phyloP scores from a whole-genome alignment of 2,888 invertebrate genomes.

The Plemyria rubiginata region DNA sequence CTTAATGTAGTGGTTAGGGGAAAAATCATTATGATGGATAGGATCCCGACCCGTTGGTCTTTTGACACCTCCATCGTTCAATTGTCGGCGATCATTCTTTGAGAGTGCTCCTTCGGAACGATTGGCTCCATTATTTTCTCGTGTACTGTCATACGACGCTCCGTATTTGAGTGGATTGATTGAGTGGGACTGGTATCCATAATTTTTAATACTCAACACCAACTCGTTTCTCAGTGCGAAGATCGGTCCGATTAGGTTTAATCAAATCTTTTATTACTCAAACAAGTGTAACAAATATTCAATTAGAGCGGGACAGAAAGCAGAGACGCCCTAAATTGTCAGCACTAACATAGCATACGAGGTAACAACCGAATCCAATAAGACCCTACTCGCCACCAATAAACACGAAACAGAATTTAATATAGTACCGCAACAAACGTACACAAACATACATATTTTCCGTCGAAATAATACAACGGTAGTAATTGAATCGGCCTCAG shows the following conservation, averaged over 20 bases:
- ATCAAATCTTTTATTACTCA: not conserved
- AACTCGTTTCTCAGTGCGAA: not conserved
- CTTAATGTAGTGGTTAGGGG: slow-evolving; percentile 52
- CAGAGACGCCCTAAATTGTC: slow-evolving; percentile 21
- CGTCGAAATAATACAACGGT: slow-evolving; percentile 82
- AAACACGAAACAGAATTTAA: slow-evolving; percentile 54
- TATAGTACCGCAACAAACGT: slow-evolving; percentile 74
- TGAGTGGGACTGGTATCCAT: slow-evolving; percentile 20
- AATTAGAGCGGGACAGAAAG: slow-evolving; percentile 16
- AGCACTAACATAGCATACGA: slow-evolving; percentile 32
- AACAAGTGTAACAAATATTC: slow-evolving; percentile 14
- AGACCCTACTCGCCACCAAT: slow-evolving; percentile 44
- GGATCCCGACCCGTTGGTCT: slow-evolving; percentile 72
- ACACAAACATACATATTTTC: slow-evolving; percentile 81
- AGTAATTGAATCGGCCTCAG: slow-evolving; percentile 85
- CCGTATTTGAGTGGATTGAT: slow-evolving; percentile 35
- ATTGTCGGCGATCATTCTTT: slow-evolving; percentile 76
- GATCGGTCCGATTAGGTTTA: not conserved
- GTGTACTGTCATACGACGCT: slow-evolving; percentile 47
- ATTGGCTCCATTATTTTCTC: slow-evolving; percentile 75
- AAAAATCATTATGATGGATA: slow-evolving; percentile 74
- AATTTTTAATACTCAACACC: slow-evolving; percentile 4
- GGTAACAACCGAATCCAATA: slow-evolving; percentile 41
- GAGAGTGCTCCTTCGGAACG: slow-evolving; percentile 63
- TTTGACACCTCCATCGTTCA: slow-evolving; percentile 80